Evolutionary conservation across 2,797 vertebrate species (phyloP).

Genomic region (Poeciliopsis gracilis): DNA sequence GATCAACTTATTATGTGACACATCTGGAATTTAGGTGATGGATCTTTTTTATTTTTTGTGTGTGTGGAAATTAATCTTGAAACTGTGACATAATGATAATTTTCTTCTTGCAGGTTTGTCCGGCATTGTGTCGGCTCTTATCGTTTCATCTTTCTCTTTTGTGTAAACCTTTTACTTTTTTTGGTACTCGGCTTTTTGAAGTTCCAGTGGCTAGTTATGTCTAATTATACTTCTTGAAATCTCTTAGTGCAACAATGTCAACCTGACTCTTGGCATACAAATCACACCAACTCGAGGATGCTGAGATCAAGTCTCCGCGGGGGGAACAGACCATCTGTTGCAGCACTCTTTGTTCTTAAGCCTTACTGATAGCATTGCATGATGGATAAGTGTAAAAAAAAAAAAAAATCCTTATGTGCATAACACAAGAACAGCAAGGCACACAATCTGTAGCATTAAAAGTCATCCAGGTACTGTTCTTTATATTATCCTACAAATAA

Average conservation of each 20-base stretch:
- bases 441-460: neutral
- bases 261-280: conserved; percentile 22
- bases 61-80: conserved; percentile 9
- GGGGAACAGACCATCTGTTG: conserved; percentile 28
- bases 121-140: neutral
- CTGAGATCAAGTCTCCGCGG: conserved; percentile 32
- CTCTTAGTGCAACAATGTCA: conserved; percentile 13
- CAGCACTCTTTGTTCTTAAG: conserved; percentile 27
- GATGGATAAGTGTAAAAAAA: conserved; percentile 11
- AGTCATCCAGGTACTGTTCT: conserved; percentile 26
- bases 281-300: conserved; percentile 18
- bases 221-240: conserved; percentile 33
- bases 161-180: neutral
- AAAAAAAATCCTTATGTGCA: conserved; percentile 1
- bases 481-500: conserved; percentile 22
- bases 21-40: conserved; percentile 13
- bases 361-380: conserved; percentile 9
- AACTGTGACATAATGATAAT: conserved; percentile 10
- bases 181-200: neutral
- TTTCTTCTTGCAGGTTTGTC: conserved; percentile 10
- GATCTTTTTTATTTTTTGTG: neutral
- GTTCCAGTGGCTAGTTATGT: conserved; percentile 1
- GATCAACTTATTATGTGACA: conserved; percentile 8
- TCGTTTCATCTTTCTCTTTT: neutral
- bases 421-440: neutral